Percentiles rank a stretch among this genome's conserved stretches.
phyloP scores from a whole-genome alignment of 2,888 invertebrate species.

The Nesidiocoris tenuis region DNA sequence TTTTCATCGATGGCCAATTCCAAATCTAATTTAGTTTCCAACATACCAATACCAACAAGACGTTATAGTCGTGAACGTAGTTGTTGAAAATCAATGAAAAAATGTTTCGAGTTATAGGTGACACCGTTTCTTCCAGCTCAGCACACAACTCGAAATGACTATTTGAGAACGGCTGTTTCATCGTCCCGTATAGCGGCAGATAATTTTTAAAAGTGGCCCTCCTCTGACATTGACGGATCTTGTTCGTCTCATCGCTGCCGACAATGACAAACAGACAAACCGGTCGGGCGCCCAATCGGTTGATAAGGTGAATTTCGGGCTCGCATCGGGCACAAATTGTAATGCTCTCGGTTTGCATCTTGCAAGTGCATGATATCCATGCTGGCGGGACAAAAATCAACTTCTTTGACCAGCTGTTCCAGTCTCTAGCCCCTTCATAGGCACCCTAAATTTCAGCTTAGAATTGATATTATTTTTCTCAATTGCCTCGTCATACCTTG shows the following conservation, averaged over 20 bases:
- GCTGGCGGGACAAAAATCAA: too few relatives aligned
- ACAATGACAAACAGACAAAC: slow-evolving; percentile 18
- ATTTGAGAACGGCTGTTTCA: neutral
- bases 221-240: slow-evolving; percentile 29
- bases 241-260: slow-evolving; percentile 19
- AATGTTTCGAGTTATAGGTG: neutral
- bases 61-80: neutral
- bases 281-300: neutral
- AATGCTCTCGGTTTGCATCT: too few relatives aligned
- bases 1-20: too few relatives aligned
- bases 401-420: too few relatives aligned
- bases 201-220: neutral
- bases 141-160: neutral
- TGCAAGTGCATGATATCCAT: too few relatives aligned
- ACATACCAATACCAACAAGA: too few relatives aligned
- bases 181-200: neutral
- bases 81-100: neutral
- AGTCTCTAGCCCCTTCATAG: too few relatives aligned
- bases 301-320: too few relatives aligned
- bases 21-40: too few relatives aligned
- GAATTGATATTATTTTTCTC: too few relatives aligned
- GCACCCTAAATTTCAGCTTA: too few relatives aligned
- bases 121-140: neutral
- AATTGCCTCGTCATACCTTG: too few relatives aligned
- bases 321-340: neutral